These are phyloP conservation scores for Latheticus oryzae DNA, from an alignment of 2,888 invertebrate species.

Conservation along the genomic window DNA sequence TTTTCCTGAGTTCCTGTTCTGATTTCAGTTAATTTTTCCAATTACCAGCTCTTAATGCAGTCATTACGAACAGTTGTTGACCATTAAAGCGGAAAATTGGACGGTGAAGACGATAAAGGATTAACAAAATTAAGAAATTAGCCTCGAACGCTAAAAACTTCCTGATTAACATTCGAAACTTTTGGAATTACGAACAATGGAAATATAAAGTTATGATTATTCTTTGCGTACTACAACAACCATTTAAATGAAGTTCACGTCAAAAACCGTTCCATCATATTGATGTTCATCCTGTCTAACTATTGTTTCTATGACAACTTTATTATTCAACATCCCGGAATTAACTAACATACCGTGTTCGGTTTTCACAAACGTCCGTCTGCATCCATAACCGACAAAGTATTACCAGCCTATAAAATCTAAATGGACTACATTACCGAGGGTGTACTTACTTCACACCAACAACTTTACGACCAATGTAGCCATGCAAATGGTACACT, in stretches of 20 bases:
- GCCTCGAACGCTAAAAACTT: conserved; percentile 34
- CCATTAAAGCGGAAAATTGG: conserved; percentile 55
- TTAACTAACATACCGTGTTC: conserved; percentile 10
- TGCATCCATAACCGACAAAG: conserved; percentile 30
- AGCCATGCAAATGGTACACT: conserved; percentile 55
- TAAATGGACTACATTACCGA: conserved; percentile 48
- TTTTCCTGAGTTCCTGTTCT: conserved; percentile 49
- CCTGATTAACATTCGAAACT: conserved; percentile 33
- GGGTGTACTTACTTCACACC: conserved; percentile 50
- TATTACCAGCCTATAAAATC: conserved; percentile 35
- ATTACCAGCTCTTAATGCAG: conserved; percentile 57
- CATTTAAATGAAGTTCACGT: not conserved
- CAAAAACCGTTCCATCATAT: conserved; percentile 12
- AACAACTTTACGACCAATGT: conserved; percentile 50
- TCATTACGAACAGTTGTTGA: conserved; percentile 59
- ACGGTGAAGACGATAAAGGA: conserved; percentile 46
- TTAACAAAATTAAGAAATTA: conserved; percentile 54
- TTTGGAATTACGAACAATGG: conserved; percentile 18
- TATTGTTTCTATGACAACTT: conserved; percentile 15
- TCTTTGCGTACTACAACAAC: not conserved
- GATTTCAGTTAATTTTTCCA: conserved; percentile 57
- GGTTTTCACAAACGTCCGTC: conserved; percentile 8
- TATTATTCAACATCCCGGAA: conserved; percentile 26
- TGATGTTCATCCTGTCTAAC: conserved; percentile 14
- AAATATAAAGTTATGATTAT: conserved; percentile 11